Conservation (phyloP, 1,140 invertebrate genomes). For the Trialeurodes vaporariorum region DNA sequence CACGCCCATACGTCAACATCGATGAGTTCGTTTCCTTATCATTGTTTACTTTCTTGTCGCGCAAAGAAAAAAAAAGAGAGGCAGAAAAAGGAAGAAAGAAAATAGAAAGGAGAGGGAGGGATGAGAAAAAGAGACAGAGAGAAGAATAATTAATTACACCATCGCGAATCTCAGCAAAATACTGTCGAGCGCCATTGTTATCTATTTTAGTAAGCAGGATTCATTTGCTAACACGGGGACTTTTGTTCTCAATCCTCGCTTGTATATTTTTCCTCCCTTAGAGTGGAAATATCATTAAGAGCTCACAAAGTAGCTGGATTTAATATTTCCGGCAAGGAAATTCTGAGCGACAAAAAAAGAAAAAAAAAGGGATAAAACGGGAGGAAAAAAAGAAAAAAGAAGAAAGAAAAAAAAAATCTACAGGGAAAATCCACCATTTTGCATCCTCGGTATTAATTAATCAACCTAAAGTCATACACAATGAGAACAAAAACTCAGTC, state of each 20-base stretch:
- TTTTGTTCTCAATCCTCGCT: not conserved
- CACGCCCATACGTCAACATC: too few species aligned
- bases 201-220: not conserved
- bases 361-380: not conserved
- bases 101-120: too few species aligned
- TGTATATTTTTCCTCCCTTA: not conserved
- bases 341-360: too few species aligned
- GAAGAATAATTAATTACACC: not conserved
- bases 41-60: too few species aligned
- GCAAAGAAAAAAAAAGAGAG: too few species aligned
- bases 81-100: too few species aligned
- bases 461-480: not conserved
- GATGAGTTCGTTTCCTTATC: too few species aligned
- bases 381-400: not conserved
- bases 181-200: not conserved
- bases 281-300: not conserved
- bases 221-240: not conserved
- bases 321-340: not conserved
- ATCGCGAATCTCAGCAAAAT: not conserved
- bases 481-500: not conserved
- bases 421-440: not conserved
- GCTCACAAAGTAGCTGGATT: not conserved
- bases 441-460: not conserved
- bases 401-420: not conserved
- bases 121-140: not conserved